Percentiles rank a stretch among this genome's conserved stretches.
Evolutionary conservation across 2,113 vertebrate species (phyloP).

Genomic region (Engystomops pustulosus): DNA sequence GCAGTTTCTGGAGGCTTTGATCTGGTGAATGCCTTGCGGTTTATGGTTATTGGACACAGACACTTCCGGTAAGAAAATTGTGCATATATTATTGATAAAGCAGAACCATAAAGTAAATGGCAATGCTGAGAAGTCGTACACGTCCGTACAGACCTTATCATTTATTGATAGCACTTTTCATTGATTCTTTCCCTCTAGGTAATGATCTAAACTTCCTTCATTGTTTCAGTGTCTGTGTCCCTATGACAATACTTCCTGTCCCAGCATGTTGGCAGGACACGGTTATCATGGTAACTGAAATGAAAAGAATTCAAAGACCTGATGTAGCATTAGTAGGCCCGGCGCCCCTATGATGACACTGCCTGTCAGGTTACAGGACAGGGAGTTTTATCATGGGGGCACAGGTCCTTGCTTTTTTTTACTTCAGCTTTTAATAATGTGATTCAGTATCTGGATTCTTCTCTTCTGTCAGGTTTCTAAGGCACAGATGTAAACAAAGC

Average conservation of each 20-base stretch:
- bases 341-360: neutral
- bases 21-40: neutral
- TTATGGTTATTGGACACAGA: neutral
- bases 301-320: neutral
- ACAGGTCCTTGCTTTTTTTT: too few species aligned
- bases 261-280: too few species aligned
- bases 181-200: neutral
- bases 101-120: too few species aligned
- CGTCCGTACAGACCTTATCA: neutral
- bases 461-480: too few species aligned
- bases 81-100: neutral
- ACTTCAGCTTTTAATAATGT: too few species aligned
- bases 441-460: too few species aligned
- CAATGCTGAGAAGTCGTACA: neutral
- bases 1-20: neutral
- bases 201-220: too few species aligned
- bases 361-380: neutral
- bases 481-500: too few species aligned
- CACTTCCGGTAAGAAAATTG: neutral
- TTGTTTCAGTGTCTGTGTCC: neutral
- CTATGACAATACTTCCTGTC: neutral
- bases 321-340: too few species aligned
- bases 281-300: too few species aligned
- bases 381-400: neutral
- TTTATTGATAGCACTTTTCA: neutral